Evolutionary conservation across 2,113 vertebrate genomes (phyloP), one percentile per base, ranked within the genome.

Genomic region (Turdus rufiventris): DNA sequence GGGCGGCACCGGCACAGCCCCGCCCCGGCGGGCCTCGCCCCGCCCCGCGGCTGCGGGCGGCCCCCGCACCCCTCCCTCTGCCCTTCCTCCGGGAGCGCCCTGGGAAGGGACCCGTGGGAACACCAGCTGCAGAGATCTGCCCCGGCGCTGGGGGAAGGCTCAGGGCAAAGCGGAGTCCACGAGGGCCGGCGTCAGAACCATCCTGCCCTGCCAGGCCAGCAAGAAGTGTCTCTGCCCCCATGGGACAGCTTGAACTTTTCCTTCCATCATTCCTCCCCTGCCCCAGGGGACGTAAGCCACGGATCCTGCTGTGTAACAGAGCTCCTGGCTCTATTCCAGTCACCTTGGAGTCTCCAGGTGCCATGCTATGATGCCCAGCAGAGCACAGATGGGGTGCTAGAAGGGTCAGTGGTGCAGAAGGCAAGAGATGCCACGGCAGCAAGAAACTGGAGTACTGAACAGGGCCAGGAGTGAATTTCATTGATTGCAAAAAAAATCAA

Each of bases 401-500:
- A 42, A 18, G 31, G 47, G 29, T 33, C 31, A 23, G 63, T 0
- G 16, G 19, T 15, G 43, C 0, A 3, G 43, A 42, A 2, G 24
- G 71, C 18, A 21, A 38, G 34, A 62, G 50, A 15, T 10, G 67
- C 43, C 53, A 12, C 3, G 3, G 78, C 62, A 61, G 67, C 60
- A 93, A 89, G 50, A 60, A 77, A 92, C 17, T 1, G 9, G 48
- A 90, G 75, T 4, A 63, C 43, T 3, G 78, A 78, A 43, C 29
- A 31, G 45, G 90, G 85, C 92, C 67, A 83, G 92, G 91, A 91
- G 88, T 34, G 10, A 70, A 76, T 29, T 90, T 90, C 91, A 91
- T 92, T 91, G 63, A 74, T 31, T 48, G 86, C 86, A 74, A 88
- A 76, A 76, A 60, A 53, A 42, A 58, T 76, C 72, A 76, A 70